Evolutionary conservation across 2,113 vertebrate genomes (phyloP), one percentile per base, ranked within the genome.

Genomic region (Ascaphus truei): DNA sequence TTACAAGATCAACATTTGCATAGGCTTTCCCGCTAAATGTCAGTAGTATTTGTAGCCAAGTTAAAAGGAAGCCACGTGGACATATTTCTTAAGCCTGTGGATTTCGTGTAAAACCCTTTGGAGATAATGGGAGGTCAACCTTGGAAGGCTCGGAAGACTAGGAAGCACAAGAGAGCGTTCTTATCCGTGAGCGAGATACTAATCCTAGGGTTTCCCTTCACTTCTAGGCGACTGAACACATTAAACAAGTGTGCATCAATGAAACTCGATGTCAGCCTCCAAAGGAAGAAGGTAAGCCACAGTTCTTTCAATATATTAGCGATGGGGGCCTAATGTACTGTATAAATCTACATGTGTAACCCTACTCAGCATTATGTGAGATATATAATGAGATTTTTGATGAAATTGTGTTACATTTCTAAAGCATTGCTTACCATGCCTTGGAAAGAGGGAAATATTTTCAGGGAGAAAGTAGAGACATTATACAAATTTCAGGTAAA

Each of bases 201-300:
- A 77, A 83, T 80, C 69, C 79, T 76, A 62, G 34, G 57, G 13
- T 79, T 82, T 83, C 82, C 63, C 72, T 86, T 89, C 89, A 73
- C 67, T 88, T 88, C 41, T 82, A 99, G 97, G 81, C 94, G 97
- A 66, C 88, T 99, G 68, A 93, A 96, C 81, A 98, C 97, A 43
- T 83, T 99, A 80, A 99, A 99, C 86, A 98, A 95, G 90, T 98
- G 95, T 76, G 93, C 95, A 87, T 96, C 96, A 82, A 97, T 98
- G 97, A 99, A 98, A 92, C 92, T 99, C 80, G 96, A 99, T 81
- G 89, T 98, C 83, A 94, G 90, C 89, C 89, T 95, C 78, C 93
- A 93, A 83, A 96, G 90, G 81, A 99, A 96, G 89, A 98, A 95
- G 90, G 97, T 96, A 91, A 91, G 91, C 74, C 25, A 34, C 60